phyloP scores from a whole-genome alignment of 1,140 invertebrate species.

The Mya arenaria region DNA sequence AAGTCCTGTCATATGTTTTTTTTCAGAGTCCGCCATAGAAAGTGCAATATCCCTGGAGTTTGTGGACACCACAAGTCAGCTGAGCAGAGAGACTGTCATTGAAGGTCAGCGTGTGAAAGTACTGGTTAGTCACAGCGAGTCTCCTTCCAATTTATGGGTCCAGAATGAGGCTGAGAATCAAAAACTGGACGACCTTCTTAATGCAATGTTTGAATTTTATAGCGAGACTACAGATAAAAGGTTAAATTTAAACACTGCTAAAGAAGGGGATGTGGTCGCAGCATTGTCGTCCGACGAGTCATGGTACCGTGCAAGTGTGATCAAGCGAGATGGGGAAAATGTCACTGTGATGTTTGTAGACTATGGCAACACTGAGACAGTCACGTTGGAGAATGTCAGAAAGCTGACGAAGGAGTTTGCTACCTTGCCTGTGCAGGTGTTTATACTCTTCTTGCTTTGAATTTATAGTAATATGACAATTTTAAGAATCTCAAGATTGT shows the following conservation, averaged over 20 bases:
- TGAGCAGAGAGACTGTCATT: neutral
- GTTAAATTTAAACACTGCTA: slow-evolving; percentile 11
- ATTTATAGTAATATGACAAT: no score
- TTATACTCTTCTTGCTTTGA: no score
- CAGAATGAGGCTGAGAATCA: slow-evolving; percentile 58
- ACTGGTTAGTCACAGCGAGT: slow-evolving; percentile 62
- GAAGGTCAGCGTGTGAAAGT: slow-evolving; percentile 59
- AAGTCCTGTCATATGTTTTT: no score
- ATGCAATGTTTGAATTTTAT: slow-evolving; percentile 70
- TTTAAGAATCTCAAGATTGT: no score
- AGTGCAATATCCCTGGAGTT: no score
- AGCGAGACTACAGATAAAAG: slow-evolving; percentile 30
- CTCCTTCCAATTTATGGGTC: slow-evolving; percentile 70
- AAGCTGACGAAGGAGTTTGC: slow-evolving; percentile 55
- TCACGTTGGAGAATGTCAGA: slow-evolving; percentile 60
- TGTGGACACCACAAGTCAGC: no score
- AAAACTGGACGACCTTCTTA: slow-evolving; percentile 56
- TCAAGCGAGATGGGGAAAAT: slow-evolving; percentile 86
- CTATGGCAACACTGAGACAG: slow-evolving; percentile 81
- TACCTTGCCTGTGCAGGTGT: slow-evolving; percentile 73
- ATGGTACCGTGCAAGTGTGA: slow-evolving; percentile 90
- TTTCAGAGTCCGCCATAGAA: no score
- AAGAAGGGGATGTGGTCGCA: slow-evolving; percentile 81
- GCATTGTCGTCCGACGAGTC: slow-evolving; percentile 86
- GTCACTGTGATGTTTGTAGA: slow-evolving; percentile 84